Evolutionary conservation across 2,113 vertebrate genomes (phyloP).

Genomic region (Electrona antarctica): DNA sequence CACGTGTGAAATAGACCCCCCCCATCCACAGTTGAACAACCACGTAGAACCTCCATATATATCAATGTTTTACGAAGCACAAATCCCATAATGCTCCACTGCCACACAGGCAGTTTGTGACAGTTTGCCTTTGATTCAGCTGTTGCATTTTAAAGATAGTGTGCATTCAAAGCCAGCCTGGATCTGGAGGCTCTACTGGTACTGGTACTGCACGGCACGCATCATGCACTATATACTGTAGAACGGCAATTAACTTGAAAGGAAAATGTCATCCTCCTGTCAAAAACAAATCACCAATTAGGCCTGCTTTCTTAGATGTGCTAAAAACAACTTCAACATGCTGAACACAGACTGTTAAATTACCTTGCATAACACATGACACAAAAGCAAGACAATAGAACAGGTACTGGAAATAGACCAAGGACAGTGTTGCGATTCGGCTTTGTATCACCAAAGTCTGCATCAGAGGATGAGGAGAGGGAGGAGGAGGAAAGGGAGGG

Average conservation of each 20-base stretch:
- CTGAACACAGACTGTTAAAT: not conserved
- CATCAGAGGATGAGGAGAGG: constrained; percentile 52
- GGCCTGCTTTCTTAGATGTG: not conserved
- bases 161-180: not conserved
- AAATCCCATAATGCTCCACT: constrained; percentile 43
- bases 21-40: constrained; percentile 32
- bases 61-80: constrained; percentile 42
- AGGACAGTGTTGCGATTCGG: constrained; percentile 49
- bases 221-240: too few species aligned
- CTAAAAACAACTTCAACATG: not conserved
- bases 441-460: constrained; percentile 54
- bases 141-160: constrained; percentile 23
- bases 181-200: constrained; percentile 4
- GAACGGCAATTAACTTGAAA: not conserved
- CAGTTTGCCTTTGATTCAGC: constrained; percentile 22
- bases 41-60: constrained; percentile 51
- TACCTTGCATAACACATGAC: not conserved
- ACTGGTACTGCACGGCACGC: too few species aligned
- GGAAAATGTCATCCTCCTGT: not conserved
- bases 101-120: constrained; percentile 44
- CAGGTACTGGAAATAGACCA: constrained; percentile 46
- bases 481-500: not conserved
- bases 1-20: constrained; percentile 45
- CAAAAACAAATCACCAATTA: not conserved
- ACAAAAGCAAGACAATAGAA: constrained; percentile 42